Evolutionary conservation across 2,113 vertebrate genomes (phyloP).

Genomic region (Salvelinus fontinalis): DNA sequence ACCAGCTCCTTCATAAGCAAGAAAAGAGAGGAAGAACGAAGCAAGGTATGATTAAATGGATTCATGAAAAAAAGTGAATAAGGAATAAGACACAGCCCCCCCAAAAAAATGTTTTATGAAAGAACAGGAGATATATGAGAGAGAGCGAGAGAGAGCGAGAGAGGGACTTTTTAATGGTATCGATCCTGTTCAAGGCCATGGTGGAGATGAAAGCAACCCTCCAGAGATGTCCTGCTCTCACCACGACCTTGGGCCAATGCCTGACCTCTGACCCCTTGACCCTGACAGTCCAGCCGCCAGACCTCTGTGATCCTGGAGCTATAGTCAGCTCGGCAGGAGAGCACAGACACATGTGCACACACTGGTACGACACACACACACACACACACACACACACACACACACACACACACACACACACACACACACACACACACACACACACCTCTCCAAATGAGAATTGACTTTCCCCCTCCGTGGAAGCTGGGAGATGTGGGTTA

Average conservation of each 20-base stretch:
- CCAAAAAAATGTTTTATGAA: neutral
- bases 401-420: no score
- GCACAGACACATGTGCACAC: conserved; percentile 59
- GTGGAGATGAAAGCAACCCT: conserved; percentile 82
- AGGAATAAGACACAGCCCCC: conserved; percentile 31
- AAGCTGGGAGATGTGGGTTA: conserved; percentile 86
- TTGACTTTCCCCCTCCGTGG: conserved; percentile 78
- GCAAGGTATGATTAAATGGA: conserved; percentile 59
- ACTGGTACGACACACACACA: no score
- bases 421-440: no score
- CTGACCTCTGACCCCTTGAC: conserved; percentile 73
- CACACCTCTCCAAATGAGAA: conserved; percentile 84
- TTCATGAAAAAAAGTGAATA: conserved; percentile 41
- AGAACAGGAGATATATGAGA: conserved; percentile 6
- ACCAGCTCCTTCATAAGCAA: conserved; percentile 13
- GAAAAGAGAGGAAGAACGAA: conserved; percentile 16
- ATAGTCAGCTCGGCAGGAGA: conserved; percentile 56
- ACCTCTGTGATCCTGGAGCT: conserved; percentile 52
- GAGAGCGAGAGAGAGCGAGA: no score
- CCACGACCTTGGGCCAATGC: conserved; percentile 90
- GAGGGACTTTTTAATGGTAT: conserved; percentile 82
- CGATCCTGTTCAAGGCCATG: conserved; percentile 84
- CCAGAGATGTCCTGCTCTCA: conserved; percentile 78
- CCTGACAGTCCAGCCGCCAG: conserved; percentile 10
- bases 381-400: no score